These are phyloP conservation scores for Mastomys natalensis DNA, from an alignment of 2,113 vertebrate genomes.

Conservation along the genomic window DNA sequence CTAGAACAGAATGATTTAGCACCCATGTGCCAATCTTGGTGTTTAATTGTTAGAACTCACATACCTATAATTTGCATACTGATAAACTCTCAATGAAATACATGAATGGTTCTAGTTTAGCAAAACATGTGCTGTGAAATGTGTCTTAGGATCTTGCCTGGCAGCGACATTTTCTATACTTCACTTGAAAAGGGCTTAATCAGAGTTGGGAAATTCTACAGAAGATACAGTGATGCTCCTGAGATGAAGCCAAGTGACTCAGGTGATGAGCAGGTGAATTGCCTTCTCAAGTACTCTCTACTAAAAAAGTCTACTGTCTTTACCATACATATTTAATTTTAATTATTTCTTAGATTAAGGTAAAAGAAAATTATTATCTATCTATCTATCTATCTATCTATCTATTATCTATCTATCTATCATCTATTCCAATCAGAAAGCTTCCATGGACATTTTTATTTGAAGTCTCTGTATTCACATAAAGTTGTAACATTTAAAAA, in stretches of 20 bases:
- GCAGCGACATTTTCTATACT: not conserved
- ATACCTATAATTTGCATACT: not conserved
- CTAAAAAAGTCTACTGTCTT: not conserved
- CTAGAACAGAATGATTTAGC: not conserved
- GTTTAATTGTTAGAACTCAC: not conserved
- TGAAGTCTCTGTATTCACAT: not conserved
- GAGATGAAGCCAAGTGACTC: not conserved
- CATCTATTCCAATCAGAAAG: slow-evolving; percentile 26
- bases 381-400: no score
- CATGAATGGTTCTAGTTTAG: not conserved
- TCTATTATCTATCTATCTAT: not conserved
- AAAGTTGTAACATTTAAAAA: slow-evolving; percentile 55
- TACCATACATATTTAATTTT: not conserved
- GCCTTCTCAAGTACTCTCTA: not conserved
- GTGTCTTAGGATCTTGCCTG: not conserved
- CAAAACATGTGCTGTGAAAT: not conserved
- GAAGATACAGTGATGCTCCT: not conserved
- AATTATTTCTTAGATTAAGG: not conserved
- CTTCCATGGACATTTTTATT: slow-evolving; percentile 25
- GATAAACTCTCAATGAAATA: not conserved
- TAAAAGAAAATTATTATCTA: not conserved
- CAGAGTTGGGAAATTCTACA: not conserved
- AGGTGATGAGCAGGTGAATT: not conserved
- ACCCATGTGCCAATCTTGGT: not conserved
- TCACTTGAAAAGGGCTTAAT: not conserved